Evolutionary conservation across 2,797 vertebrate species (phyloP).

Genomic region (Chiroxiphia lanceolata): DNA sequence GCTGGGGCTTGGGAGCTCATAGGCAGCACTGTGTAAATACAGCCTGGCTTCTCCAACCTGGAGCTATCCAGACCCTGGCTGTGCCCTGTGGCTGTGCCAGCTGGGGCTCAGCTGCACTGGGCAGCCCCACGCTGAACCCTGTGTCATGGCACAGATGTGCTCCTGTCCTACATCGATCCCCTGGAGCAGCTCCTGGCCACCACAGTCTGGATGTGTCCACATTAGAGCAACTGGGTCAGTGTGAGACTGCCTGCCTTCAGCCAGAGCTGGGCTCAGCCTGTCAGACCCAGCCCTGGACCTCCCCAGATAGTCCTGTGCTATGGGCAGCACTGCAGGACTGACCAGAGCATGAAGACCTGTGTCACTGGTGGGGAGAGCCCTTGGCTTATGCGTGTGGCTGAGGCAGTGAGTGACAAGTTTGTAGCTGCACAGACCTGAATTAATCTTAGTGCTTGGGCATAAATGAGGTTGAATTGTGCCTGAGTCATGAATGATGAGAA

Average conservation of each 20-base stretch:
- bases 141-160: background rate
- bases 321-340: background rate
- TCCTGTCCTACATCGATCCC: fast-evolving
- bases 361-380: background rate
- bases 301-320: background rate
- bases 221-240: background rate
- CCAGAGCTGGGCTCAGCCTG: background rate
- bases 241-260: background rate
- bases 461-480: background rate
- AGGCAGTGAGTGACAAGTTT: background rate
- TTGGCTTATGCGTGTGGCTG: background rate
- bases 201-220: fast-evolving
- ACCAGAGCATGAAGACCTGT: background rate
- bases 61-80: background rate
- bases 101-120: background rate
- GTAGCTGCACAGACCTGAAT: background rate
- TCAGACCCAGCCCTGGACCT: background rate
- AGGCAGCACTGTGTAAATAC: background rate
- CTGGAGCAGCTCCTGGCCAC: background rate
- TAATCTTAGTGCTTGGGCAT: background rate
- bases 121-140: fast-evolving
- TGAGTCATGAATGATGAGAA: background rate
- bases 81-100: background rate
- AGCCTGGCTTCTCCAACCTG: background rate
- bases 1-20: background rate